These are phyloP conservation scores for Leptodirus hochenwartii DNA, from an alignment of 2,888 invertebrate genomes.

Conservation along the genomic window DNA sequence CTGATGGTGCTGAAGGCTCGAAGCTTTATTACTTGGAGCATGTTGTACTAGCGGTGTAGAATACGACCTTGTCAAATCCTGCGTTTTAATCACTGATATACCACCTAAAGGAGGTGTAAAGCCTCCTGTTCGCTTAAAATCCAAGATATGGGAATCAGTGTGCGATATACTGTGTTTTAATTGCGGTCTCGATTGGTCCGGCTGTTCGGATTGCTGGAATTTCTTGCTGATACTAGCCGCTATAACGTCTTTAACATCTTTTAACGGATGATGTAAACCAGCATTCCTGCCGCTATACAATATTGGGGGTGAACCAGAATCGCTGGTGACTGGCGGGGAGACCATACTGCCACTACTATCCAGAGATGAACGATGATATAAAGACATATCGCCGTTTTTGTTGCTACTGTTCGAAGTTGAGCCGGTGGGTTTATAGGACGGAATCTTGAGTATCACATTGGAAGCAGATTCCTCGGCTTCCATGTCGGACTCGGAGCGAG, in stretches of 20 bases:
- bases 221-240: slow-evolving; percentile 83
- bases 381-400: too few species aligned
- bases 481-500: slow-evolving; percentile 25
- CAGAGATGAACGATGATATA: background rate
- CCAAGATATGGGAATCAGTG: too few species aligned
- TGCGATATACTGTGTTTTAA: too few species aligned
- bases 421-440: slow-evolving; percentile 71
- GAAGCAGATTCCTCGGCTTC: slow-evolving; percentile 37
- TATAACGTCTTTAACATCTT: slow-evolving; percentile 84
- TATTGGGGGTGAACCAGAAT: slow-evolving; percentile 37
- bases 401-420: too few species aligned
- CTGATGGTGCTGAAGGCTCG: slow-evolving; percentile 15
- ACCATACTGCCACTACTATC: slow-evolving; percentile 21
- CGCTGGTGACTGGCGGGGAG: slow-evolving; percentile 30
- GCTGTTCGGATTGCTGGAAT: slow-evolving; percentile 39
- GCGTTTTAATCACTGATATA: slow-evolving; percentile 37
- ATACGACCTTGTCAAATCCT: slow-evolving; percentile 15
- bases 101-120: slow-evolving; percentile 42
- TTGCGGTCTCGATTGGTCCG: slow-evolving; percentile 23
- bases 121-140: slow-evolving; percentile 17
- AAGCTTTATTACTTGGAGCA: slow-evolving; percentile 17
- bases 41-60: slow-evolving; percentile 10
- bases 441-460: slow-evolving; percentile 77
- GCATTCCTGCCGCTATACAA: slow-evolving; percentile 28
- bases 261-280: slow-evolving; percentile 50